A percentile compares a stretch with the other conserved stretches of the same genome.
phyloP scores from a whole-genome alignment of 2,797 vertebrate species.

The Gastrophryne carolinensis region DNA sequence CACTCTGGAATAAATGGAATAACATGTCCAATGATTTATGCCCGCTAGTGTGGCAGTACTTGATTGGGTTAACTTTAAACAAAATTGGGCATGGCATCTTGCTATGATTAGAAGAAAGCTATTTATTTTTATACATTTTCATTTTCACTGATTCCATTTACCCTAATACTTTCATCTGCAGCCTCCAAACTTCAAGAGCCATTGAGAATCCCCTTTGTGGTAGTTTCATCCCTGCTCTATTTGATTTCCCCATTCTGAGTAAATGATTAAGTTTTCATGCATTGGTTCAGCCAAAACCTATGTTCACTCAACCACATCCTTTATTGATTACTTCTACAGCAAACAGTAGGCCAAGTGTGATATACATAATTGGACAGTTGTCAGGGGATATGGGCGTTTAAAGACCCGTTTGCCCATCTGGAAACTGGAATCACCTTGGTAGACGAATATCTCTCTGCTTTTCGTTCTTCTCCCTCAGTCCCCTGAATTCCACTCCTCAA shows the following conservation, averaged over 20 bases:
- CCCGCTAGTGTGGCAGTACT: conserved; percentile 75
- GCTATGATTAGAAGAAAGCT: conserved; percentile 82
- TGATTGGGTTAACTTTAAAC: conserved; percentile 59
- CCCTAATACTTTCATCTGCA: conserved; percentile 78
- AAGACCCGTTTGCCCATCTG: conserved; percentile 80
- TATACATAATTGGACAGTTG: conserved; percentile 98
- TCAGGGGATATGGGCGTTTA: conserved; percentile 90
- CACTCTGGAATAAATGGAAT: conserved; percentile 73
- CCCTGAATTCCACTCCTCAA: conserved; percentile 72
- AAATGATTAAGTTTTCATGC: conserved; percentile 98
- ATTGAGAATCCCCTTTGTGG: conserved; percentile 76
- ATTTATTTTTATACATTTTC: conserved; percentile 80
- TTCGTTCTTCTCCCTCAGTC: conserved; percentile 77
- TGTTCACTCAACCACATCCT: conserved; percentile 96
- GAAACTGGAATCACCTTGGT: conserved; percentile 83
- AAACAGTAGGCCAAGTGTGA: conserved; percentile 96
- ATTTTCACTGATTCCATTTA: conserved; percentile 93
- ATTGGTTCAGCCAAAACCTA: conserved; percentile 96
- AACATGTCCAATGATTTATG: conserved; percentile 81
- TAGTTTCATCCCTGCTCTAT: conserved; percentile 79
- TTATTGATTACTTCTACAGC: conserved; percentile 99
- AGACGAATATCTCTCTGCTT: conserved; percentile 76
- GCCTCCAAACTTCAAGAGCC: conserved; percentile 74
- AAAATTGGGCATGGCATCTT: conserved; percentile 86
- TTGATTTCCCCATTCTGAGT: conserved; percentile 87